phyloP scores from a whole-genome alignment of 2,113 vertebrate species.

The Bettongia penicillata region DNA sequence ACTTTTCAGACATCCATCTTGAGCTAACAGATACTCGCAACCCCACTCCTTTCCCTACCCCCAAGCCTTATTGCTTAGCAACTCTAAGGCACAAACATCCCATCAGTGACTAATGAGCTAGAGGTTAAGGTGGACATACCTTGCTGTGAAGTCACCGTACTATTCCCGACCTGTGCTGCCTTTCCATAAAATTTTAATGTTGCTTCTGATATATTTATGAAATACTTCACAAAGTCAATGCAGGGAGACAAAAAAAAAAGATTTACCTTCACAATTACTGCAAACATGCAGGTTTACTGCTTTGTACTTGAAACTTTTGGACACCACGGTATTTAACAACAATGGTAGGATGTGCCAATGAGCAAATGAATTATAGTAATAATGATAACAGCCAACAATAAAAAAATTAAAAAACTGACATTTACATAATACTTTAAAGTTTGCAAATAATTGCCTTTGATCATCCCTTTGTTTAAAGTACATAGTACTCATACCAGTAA shows the following conservation, averaged over 20 bases:
- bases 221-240: conserved; percentile 81
- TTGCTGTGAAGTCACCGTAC: conserved; percentile 87
- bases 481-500: background rate
- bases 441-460: background rate
- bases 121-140: conserved; percentile 84
- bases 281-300: conserved; percentile 60
- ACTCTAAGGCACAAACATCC: conserved; percentile 67
- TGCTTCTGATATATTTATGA: conserved; percentile 86
- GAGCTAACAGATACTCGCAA: conserved; percentile 67
- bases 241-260: conserved; percentile 79
- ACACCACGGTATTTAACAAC: conserved; percentile 77
- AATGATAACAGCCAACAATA: conserved; percentile 33
- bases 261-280: conserved; percentile 85
- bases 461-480: background rate
- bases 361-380: conserved; percentile 56
- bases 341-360: conserved; percentile 70
- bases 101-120: conserved; percentile 84
- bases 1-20: conserved; percentile 55
- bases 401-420: conserved; percentile 2
- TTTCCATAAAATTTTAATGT: conserved; percentile 90
- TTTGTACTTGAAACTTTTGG: conserved; percentile 77
- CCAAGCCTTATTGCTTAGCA: conserved; percentile 38
- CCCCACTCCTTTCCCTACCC: background rate
- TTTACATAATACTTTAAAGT: background rate
- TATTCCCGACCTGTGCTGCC: conserved; percentile 83